Conservation (phyloP, 2,797 vertebrate species). For the Strix occidentalis region DNA sequence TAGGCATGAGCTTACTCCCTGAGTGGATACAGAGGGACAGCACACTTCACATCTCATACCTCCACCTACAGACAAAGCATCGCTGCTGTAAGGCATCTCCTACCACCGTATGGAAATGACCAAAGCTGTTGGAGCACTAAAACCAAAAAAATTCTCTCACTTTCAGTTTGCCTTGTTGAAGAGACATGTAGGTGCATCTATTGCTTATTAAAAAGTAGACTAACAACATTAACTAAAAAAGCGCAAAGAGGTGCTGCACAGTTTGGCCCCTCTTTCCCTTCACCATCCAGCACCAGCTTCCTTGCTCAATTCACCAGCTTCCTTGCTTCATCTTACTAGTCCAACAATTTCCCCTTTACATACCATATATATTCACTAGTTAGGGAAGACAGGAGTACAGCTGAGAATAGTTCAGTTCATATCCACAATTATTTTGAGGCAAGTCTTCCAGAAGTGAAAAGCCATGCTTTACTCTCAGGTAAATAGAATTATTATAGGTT, state of each 20-base stretch:
- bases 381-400: not conserved
- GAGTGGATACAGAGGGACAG: not conserved
- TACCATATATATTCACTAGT: not conserved
- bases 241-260: not conserved
- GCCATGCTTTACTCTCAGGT: not conserved
- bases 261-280: not conserved
- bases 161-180: not conserved
- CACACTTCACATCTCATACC: not conserved
- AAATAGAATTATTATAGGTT: not conserved
- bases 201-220: not conserved
- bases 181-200: not conserved
- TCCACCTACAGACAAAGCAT: not conserved
- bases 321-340: not conserved
- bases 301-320: not conserved
- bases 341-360: not conserved
- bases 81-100: not conserved
- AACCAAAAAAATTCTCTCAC: not conserved
- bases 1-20: not conserved
- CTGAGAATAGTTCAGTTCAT: not conserved
- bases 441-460: not conserved
- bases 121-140: not conserved
- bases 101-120: accelerated
- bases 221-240: not conserved
- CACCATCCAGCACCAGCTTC: not conserved
- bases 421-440: not conserved